phyloP scores from a whole-genome alignment of 2,888 invertebrate genomes.

The Ephialtes manifestator region DNA sequence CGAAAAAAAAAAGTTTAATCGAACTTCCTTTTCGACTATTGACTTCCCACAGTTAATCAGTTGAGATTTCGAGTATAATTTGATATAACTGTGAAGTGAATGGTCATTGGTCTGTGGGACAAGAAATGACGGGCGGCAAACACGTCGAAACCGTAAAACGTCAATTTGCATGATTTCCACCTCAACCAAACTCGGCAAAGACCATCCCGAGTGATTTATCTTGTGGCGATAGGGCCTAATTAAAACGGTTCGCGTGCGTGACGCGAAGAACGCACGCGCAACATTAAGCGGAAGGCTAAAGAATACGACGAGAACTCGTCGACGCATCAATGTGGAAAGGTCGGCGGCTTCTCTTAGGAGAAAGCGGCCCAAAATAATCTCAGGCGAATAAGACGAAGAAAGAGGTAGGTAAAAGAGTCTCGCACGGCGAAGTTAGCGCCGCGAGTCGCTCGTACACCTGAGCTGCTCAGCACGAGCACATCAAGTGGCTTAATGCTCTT shows the following conservation, averaged over 20 bases:
- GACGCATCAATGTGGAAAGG: conserved; percentile 45
- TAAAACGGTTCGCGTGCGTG: conserved; percentile 64
- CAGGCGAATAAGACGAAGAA: conserved; percentile 59
- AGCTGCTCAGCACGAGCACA: conserved; percentile 14
- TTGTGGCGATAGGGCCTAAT: conserved; percentile 60
- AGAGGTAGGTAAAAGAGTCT: conserved; percentile 9
- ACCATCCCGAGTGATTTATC: conserved; percentile 64
- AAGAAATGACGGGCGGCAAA: conserved; percentile 28
- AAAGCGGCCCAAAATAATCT: conserved; percentile 82
- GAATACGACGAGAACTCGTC: background rate
- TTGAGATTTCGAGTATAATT: conserved; percentile 26
- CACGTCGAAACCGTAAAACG: conserved; percentile 53
- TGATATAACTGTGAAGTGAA: conserved; percentile 47
- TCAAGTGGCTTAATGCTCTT: conserved; percentile 14
- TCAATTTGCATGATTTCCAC: conserved; percentile 58
- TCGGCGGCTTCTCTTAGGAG: conserved; percentile 76
- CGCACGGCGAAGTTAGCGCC: conserved; percentile 43
- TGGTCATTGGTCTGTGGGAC: conserved; percentile 25
- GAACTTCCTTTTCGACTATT: conserved; percentile 14
- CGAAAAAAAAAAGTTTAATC: background rate
- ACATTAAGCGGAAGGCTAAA: background rate
- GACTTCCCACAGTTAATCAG: conserved; percentile 36
- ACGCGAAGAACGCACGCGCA: conserved; percentile 36
- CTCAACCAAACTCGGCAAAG: background rate
- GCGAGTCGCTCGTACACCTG: conserved; percentile 38